These are phyloP conservation scores for Drosophila formosana DNA, from an alignment of 2,888 invertebrate genomes.

Conservation along the genomic window DNA sequence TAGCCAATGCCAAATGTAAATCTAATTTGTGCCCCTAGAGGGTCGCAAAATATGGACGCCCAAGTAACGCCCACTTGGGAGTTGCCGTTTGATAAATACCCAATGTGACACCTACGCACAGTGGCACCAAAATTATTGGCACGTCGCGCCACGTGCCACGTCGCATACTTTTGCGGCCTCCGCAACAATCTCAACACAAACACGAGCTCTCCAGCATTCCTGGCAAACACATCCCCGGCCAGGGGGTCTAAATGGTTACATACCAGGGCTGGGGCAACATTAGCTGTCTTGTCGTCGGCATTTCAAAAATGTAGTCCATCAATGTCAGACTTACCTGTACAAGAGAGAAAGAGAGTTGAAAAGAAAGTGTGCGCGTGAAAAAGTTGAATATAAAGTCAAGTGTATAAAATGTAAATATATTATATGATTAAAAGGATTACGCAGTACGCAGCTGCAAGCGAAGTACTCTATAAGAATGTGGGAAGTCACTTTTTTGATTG, in stretches of 20 bases:
- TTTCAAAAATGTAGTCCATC: conserved; percentile 64
- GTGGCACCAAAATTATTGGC: conserved; percentile 30
- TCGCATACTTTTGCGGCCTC: conserved; percentile 28
- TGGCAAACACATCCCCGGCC: background rate
- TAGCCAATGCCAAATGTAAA: conserved; percentile 51
- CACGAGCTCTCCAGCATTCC: conserved; percentile 8
- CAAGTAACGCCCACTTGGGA: conserved; percentile 17
- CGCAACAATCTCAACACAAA: conserved; percentile 28
- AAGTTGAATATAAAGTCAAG: conserved; percentile 42
- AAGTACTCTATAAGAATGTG: conserved; percentile 5
- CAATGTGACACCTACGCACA: conserved; percentile 42
- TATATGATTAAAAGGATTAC: conserved; percentile 20
- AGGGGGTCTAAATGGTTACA: background rate
- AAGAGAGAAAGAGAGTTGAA: conserved; percentile 7
- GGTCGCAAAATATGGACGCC: conserved; percentile 14
- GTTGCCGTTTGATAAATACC: background rate
- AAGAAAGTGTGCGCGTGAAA: conserved; percentile 14
- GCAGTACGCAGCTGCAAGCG: background rate
- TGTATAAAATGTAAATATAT: conserved; percentile 30
- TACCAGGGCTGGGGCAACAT: conserved; percentile 10
- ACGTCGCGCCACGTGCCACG: conserved; percentile 33
- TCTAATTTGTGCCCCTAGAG: conserved; percentile 55
- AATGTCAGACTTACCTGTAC: conserved; percentile 77
- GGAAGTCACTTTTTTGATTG: background rate
- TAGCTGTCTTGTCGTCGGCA: conserved; percentile 23